Evolutionary conservation across 1,140 invertebrate species (phyloP).

Genomic region (Belonocnema kinseyi): DNA sequence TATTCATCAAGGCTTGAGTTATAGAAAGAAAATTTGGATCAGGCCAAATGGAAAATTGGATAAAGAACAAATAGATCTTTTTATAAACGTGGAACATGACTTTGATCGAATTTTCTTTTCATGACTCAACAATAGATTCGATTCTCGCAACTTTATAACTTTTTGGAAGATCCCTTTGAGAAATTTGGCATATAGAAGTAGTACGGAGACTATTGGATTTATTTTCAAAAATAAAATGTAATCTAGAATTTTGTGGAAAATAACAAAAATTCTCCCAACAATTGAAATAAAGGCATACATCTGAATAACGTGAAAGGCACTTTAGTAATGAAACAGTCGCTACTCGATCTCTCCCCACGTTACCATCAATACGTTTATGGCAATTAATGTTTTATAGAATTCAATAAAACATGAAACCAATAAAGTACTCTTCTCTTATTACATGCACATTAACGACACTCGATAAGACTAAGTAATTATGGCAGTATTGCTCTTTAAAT

Average conservation of each 20-base stretch:
- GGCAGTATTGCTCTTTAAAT: conserved; percentile 14
- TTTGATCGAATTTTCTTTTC: not conserved
- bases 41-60: no score
- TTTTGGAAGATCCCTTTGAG: conserved; percentile 8
- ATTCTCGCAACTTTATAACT: conserved; percentile 23
- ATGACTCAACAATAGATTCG: not conserved
- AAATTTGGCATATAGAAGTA: conserved; percentile 7
- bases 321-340: not conserved
- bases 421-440: not conserved
- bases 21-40: not conserved
- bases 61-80: no score
- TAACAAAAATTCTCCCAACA: not conserved
- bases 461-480: conserved; percentile 7
- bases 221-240: not conserved
- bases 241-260: no score
- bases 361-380: not conserved
- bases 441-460: conserved; percentile 14
- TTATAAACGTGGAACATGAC: not conserved
- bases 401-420: not conserved
- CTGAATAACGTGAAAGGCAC: conserved; percentile 12
- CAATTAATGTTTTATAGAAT: not conserved
- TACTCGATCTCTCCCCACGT: not conserved
- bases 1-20: not conserved
- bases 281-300: not conserved
- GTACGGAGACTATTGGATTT: not conserved